phyloP scores from a whole-genome alignment of 2,888 invertebrate genomes.

The Nomada fabriciana region DNA sequence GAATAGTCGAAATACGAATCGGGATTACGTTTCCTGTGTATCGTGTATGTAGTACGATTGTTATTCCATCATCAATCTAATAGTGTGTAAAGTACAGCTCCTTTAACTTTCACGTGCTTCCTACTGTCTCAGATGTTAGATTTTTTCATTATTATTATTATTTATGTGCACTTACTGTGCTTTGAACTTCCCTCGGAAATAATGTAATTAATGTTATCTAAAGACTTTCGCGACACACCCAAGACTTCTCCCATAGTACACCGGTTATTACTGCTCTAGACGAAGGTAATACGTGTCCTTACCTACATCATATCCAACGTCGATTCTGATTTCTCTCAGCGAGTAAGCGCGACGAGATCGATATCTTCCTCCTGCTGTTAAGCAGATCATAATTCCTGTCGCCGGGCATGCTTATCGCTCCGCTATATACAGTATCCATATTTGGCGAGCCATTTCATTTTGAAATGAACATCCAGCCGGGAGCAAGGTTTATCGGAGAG shows the following conservation, averaged over 20 bases:
- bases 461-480: slow-evolving; percentile 1
- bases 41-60: too few relatives aligned
- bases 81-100: too few relatives aligned
- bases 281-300: slow-evolving; percentile 1
- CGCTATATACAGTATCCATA: slow-evolving; percentile 10
- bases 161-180: too few relatives aligned
- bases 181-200: too few relatives aligned
- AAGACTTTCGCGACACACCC: neutral
- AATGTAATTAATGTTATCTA: neutral
- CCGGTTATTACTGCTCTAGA: neutral
- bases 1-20: too few relatives aligned
- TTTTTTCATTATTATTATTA: too few relatives aligned
- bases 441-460: neutral
- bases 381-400: slow-evolving; percentile 22
- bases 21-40: too few relatives aligned
- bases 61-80: too few relatives aligned
- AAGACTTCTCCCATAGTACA: neutral
- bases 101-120: too few relatives aligned
- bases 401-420: neutral
- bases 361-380: slow-evolving; percentile 20
- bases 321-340: slow-evolving; percentile 27
- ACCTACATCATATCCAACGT: neutral
- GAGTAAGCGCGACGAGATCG: slow-evolving; percentile 19
- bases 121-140: too few relatives aligned
- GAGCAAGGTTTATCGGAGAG: neutral